A percentile compares a stretch with the other conserved stretches of the same genome.
Evolutionary conservation across 2,888 invertebrate genomes (phyloP).

Genomic region (Ceramica pisi): DNA sequence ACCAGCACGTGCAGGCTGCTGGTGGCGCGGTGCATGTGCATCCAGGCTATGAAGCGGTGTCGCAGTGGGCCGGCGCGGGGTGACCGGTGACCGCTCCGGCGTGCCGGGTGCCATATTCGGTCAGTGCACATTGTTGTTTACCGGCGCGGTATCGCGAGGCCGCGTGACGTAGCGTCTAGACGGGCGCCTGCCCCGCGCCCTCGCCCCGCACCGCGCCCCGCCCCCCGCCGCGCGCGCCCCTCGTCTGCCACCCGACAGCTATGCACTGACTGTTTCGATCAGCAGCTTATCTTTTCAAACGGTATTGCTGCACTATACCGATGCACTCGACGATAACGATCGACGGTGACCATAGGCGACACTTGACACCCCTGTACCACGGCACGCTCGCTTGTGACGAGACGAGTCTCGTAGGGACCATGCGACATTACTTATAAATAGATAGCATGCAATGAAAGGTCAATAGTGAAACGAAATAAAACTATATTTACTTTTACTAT

Average conservation of each 20-base stretch:
- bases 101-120: conserved; percentile 89
- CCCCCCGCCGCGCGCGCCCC: conserved; percentile 68
- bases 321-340: conserved; percentile 73
- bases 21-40: conserved; percentile 44
- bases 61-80: conserved; percentile 74
- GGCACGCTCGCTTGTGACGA: conserved; percentile 8
- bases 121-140: conserved; percentile 91
- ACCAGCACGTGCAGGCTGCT: conserved; percentile 31
- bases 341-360: conserved; percentile 62
- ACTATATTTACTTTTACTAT: conserved; percentile 49
- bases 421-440: conserved; percentile 26
- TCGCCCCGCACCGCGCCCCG: conserved; percentile 69
- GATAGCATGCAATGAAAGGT: conserved; percentile 43
- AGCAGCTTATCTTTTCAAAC: conserved; percentile 89
- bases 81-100: conserved; percentile 78
- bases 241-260: conserved; percentile 75
- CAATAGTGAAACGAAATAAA: conserved; percentile 40
- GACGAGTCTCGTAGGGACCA: conserved; percentile 14
- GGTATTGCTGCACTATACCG: conserved; percentile 85
- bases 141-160: conserved; percentile 91
- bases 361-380: conserved; percentile 43
- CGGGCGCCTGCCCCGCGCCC: conserved; percentile 80
- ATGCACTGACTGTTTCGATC: conserved; percentile 88
- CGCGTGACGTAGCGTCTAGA: conserved; percentile 92
- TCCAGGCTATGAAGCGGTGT: conserved; percentile 65